These are phyloP conservation scores for Cheilosia grossa DNA, from an alignment of 2,888 invertebrate genomes.

Conservation along the genomic window DNA sequence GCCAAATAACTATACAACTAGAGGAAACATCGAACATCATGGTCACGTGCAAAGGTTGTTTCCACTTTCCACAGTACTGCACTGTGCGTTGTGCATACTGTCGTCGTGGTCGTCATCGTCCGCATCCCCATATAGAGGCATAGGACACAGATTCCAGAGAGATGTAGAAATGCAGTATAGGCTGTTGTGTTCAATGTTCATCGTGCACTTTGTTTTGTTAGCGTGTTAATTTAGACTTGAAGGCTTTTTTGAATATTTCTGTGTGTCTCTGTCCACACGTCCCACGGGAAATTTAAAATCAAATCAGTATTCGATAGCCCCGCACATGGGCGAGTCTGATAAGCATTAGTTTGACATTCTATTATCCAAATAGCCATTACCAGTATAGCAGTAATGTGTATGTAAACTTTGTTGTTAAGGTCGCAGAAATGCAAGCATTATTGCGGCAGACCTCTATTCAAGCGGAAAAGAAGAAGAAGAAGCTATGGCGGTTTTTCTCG, in stretches of 20 bases:
- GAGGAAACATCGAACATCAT: slow-evolving; percentile 25
- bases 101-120: neutral
- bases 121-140: neutral
- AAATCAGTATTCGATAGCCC: neutral
- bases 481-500: no score
- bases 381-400: neutral
- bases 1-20: slow-evolving; percentile 1
- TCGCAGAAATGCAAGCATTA: neutral
- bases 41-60: slow-evolving; percentile 51
- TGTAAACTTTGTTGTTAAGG: neutral
- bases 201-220: neutral
- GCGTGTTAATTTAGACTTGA: slow-evolving; percentile 21
- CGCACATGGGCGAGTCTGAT: neutral
- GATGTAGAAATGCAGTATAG: slow-evolving; percentile 14
- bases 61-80: neutral
- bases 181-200: neutral
- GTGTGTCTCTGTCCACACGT: slow-evolving; percentile 5
- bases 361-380: neutral
- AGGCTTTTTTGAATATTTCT: slow-evolving; percentile 26
- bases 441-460: no score
- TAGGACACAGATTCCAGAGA: slow-evolving; percentile 20
- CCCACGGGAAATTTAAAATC: slow-evolving; percentile 19
- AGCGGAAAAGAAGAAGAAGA: no score
- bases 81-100: neutral
- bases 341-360: neutral